Percentiles rank a stretch among this genome's conserved stretches.
Evolutionary conservation across 2,888 invertebrate species (phyloP).

Genomic region (Drosophila borealis): DNA sequence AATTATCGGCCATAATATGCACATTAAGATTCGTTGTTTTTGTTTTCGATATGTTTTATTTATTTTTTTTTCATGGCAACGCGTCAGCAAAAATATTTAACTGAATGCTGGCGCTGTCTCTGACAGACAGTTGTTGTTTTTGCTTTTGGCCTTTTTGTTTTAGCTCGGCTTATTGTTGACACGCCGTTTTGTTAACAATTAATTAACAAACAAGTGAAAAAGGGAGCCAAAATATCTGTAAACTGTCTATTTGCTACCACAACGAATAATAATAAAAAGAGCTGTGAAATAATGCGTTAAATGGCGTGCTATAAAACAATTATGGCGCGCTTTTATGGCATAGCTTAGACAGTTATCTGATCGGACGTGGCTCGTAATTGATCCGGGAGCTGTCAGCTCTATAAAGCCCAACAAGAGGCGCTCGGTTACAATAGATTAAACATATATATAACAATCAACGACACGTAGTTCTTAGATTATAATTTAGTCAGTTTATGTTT

Average conservation of each 20-base stretch:
- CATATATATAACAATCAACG: too few relatives aligned
- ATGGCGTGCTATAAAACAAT: constrained; percentile 58
- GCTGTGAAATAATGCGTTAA: constrained; percentile 45
- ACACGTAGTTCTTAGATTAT: too few relatives aligned
- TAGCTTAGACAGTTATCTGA: constrained; percentile 5
- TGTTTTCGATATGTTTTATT: background rate
- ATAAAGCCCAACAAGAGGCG: background rate
- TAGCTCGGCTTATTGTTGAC: constrained; percentile 56
- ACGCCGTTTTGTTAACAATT: constrained; percentile 13
- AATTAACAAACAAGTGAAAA: constrained; percentile 30
- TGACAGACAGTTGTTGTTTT: constrained; percentile 3
- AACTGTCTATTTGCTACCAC: constrained; percentile 51
- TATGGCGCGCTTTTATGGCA: constrained; percentile 41
- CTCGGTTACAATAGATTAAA: too few relatives aligned
- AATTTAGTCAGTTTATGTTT: too few relatives aligned
- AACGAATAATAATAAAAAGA: background rate
- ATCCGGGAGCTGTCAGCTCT: background rate
- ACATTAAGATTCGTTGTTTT: constrained; percentile 12
- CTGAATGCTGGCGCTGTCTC: constrained; percentile 47
- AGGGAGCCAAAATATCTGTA: constrained; percentile 30
- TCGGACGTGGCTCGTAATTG: background rate
- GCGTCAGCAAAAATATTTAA: constrained; percentile 54
- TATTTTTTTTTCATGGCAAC: constrained; percentile 6
- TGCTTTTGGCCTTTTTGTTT: constrained; percentile 2
- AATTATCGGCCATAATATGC: constrained; percentile 41